Evolutionary conservation across 2,797 vertebrate genomes (phyloP).

Genomic region (Podarcis lilfordi): DNA sequence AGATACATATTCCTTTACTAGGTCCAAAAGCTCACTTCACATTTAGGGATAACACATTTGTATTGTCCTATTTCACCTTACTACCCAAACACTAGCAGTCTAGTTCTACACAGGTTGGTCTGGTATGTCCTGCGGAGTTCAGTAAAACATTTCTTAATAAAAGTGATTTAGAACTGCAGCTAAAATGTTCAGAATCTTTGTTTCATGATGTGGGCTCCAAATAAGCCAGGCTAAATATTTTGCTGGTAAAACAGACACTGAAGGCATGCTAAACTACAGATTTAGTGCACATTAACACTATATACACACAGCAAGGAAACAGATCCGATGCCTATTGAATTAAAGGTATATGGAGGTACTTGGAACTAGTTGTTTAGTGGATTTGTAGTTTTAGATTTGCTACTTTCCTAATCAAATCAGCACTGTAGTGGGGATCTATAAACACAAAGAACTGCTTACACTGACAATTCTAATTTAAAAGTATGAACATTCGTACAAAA

Average conservation of each 20-base stretch:
- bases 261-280: not conserved
- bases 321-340: too few species aligned
- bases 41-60: not conserved
- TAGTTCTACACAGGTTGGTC: not conserved
- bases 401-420: too few species aligned
- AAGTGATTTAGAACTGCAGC: not conserved
- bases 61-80: not conserved
- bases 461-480: too few species aligned
- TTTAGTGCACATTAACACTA: not conserved
- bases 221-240: not conserved
- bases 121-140: not conserved
- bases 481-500: too few species aligned
- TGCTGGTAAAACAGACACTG: not conserved
- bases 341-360: too few species aligned
- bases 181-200: not conserved
- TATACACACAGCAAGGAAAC: too few species aligned
- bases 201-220: not conserved
- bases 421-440: too few species aligned
- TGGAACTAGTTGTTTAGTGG: too few species aligned
- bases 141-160: not conserved
- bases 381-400: too few species aligned
- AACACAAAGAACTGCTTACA: too few species aligned
- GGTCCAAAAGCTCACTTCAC: not conserved
- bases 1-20: not conserved
- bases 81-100: not conserved